A percentile compares a stretch with the other conserved stretches of the same genome.
phyloP scores from a whole-genome alignment of 2,113 vertebrate genomes.

The Macrotis lagotis region DNA sequence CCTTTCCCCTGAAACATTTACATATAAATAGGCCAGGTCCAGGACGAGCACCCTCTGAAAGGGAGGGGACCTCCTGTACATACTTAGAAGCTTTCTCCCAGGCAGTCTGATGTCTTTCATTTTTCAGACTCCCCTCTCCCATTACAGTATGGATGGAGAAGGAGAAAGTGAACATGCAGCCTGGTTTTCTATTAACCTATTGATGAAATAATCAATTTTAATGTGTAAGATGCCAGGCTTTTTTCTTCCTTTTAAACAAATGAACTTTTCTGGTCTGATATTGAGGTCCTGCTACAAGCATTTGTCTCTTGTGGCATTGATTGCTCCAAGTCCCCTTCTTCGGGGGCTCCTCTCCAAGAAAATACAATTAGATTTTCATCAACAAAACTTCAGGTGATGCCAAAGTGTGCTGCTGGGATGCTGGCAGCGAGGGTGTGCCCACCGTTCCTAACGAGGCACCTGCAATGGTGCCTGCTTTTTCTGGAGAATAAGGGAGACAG shows the following conservation, averaged over 20 bases:
- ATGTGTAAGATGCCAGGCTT: conserved; percentile 72
- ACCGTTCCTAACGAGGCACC: not conserved
- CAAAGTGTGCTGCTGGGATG: rapidly evolving
- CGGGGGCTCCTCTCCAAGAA: conserved; percentile 38
- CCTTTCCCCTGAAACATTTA: conserved; percentile 78
- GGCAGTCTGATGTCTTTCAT: conserved; percentile 40
- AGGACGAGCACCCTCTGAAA: conserved; percentile 52
- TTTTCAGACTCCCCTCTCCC: conserved; percentile 75
- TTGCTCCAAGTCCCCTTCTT: conserved; percentile 35
- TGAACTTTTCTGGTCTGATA: conserved; percentile 53
- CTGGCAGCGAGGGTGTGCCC: not conserved
- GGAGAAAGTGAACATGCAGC: conserved; percentile 72
- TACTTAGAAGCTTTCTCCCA: conserved; percentile 45
- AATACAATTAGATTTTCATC: not conserved
- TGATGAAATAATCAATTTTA: conserved; percentile 85
- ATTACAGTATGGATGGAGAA: conserved; percentile 30
- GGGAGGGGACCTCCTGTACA: conserved; percentile 3
- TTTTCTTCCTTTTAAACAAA: conserved; percentile 76
- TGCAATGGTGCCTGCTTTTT: not conserved
- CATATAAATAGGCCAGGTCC: conserved; percentile 83
- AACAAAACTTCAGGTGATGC: not conserved
- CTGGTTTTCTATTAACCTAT: conserved; percentile 85
- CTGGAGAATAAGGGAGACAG: not conserved
- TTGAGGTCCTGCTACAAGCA: conserved; percentile 48
- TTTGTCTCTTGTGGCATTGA: conserved; percentile 52